These are phyloP conservation scores for Ceratoteleas bidentatus DNA, from an alignment of 1,140 invertebrate genomes.

Conservation along the genomic window DNA sequence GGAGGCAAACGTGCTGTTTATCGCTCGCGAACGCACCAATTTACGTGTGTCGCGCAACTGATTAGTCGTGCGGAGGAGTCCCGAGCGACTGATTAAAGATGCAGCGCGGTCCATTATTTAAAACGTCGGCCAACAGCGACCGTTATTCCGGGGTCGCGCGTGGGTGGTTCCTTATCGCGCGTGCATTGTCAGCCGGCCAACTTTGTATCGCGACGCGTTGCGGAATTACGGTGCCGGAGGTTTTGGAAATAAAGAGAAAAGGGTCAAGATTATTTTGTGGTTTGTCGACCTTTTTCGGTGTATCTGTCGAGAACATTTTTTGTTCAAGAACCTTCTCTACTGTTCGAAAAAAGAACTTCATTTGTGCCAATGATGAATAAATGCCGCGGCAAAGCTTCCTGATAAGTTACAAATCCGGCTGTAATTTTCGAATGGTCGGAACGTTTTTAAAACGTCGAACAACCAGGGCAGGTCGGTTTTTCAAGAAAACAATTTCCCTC, in stretches of 20 bases:
- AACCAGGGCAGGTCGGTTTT: not conserved
- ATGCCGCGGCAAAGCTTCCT: too few relatives aligned
- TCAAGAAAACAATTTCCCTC: not conserved
- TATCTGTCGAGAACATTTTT: too few relatives aligned
- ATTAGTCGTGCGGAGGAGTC: slow-evolving; percentile 58
- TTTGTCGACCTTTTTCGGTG: too few relatives aligned
- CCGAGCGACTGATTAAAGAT: slow-evolving; percentile 58
- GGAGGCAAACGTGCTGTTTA: slow-evolving; percentile 34
- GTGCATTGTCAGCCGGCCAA: slow-evolving; percentile 59
- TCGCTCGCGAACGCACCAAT: slow-evolving; percentile 56
- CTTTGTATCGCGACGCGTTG: slow-evolving; percentile 39
- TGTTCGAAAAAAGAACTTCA: too few relatives aligned
- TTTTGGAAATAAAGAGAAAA: slow-evolving; percentile 35
- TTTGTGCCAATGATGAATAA: too few relatives aligned
- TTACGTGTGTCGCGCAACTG: slow-evolving; percentile 52
- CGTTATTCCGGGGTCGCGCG: slow-evolving; percentile 59
- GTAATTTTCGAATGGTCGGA: too few relatives aligned
- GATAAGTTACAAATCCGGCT: too few relatives aligned
- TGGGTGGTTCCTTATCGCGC: slow-evolving; percentile 54
- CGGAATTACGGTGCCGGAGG: slow-evolving; percentile 39
- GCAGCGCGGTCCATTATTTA: slow-evolving; percentile 55
- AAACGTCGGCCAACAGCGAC: slow-evolving; percentile 57
- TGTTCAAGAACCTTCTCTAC: too few relatives aligned
- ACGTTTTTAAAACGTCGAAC: too few relatives aligned
- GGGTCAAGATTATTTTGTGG: slow-evolving; percentile 31